Conservation (phyloP, 2,888 invertebrate genomes). For the Iselma pallidipennis region DNA sequence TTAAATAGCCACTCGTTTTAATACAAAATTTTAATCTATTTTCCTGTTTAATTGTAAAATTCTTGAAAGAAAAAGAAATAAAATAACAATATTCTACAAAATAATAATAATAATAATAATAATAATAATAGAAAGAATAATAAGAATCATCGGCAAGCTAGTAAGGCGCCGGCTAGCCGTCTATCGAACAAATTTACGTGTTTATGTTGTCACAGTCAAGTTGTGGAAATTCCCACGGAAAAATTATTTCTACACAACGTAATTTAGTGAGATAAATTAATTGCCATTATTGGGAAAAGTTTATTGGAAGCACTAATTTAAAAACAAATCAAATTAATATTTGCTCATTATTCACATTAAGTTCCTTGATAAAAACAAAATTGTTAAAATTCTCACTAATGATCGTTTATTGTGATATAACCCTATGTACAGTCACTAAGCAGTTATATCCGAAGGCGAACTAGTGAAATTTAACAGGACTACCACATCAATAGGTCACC, state of each 20-base stretch:
- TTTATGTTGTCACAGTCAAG: conserved; percentile 1
- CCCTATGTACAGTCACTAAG: not conserved
- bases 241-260: not conserved
- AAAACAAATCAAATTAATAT: not conserved
- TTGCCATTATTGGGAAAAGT: not conserved
- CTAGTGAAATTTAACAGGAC: conserved; percentile 4
- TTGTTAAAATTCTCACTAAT: not conserved
- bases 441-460: not conserved
- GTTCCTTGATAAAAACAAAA: not conserved
- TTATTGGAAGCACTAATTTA: no score
- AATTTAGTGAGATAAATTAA: conserved; percentile 4
- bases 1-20: not conserved
- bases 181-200: conserved; percentile 4
- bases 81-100: not conserved
- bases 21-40: not conserved
- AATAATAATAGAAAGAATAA: conserved; percentile 4
- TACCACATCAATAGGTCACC: conserved; percentile 3
- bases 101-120: not conserved
- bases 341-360: not conserved
- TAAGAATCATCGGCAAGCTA: conserved; percentile 4
- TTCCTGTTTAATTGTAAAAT: not conserved
- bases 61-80: not conserved
- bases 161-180: conserved; percentile 5
- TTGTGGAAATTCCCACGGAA: conserved; percentile 6
- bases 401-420: not conserved